Base-by-base conservation (phyloP, 2,888 invertebrate genomes). In the Mesorhabditis sp. region DNA sequence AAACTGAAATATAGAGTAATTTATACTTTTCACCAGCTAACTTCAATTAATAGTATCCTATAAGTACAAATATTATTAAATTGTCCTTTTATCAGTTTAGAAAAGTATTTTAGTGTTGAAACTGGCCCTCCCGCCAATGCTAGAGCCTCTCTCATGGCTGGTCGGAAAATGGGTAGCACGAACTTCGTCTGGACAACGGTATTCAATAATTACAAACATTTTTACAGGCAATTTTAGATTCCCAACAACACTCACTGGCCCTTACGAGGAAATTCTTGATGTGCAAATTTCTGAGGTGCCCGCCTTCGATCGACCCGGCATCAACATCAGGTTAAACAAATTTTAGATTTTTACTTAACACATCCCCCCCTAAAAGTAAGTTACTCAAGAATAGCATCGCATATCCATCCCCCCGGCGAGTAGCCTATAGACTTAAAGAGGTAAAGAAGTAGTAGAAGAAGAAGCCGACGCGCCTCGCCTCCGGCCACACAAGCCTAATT, bases 101-200 rank as follows among this genome's bases (percentile, higher is more conserved):
- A 13, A 45, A 5, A 71, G 10, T n/a, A 15, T 70, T 74, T 61
- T 67, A 82, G 83, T 72, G 62, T 74, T 84, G 6, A 69, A 74
- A 0, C 65, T 79, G 6, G 77, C 84, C 4, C 74, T 84, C 4
- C 83, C 83, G 50, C 82, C 82, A 7, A 76, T 82, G 67, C 72
- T 84, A 43, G 84, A 84, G 70, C 78, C 79, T n/a, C 70, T 83
- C 5, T 73, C 80, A 15, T 83, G 82, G 83, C 73, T 84, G n/a
- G 78, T 83, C 5, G 84, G 84, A 10, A 65, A 78, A 58, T 84
- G 84, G 84, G 79, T 78, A 67, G 74, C 81, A 28, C 70, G 66
- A n/a, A 79, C 80, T 2, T 74, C 76, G 50, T 75, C 76, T 7
- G 73, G 73, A 6, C 70, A 74, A 43, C 58, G 75, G 73, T 70